Conservation (phyloP, 1,140 invertebrate genomes). For the Linepithema humile region DNA sequence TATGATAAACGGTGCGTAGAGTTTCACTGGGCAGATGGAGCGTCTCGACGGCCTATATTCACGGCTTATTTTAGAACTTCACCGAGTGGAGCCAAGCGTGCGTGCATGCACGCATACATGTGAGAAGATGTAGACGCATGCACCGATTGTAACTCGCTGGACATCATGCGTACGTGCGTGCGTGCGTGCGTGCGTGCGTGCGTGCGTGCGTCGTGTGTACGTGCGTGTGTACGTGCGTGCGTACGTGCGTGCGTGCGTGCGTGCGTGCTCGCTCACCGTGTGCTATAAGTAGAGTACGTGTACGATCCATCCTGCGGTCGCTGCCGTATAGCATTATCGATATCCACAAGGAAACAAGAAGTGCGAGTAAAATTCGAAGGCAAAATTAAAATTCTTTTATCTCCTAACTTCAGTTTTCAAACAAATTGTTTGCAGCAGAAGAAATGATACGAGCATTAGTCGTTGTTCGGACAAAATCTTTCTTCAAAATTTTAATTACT, state of each 20-base stretch:
- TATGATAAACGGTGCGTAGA: slow-evolving; percentile 60
- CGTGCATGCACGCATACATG: slow-evolving; percentile 51
- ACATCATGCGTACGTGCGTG: slow-evolving; percentile 36
- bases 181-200: slow-evolving; percentile 61
- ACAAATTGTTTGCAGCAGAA: not conserved
- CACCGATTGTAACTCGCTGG: slow-evolving; percentile 59
- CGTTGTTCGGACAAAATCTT: not conserved
- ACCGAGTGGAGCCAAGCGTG: slow-evolving; percentile 38
- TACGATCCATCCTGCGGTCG: slow-evolving; percentile 37
- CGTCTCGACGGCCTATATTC: slow-evolving; percentile 69
- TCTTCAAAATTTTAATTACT: not conserved
- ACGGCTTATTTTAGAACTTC: slow-evolving; percentile 70
- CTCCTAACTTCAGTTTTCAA: not conserved
- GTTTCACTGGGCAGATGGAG: slow-evolving; percentile 66
- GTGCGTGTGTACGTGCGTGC: too few species aligned
- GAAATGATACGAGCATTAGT: not conserved
- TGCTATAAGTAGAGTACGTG: slow-evolving; percentile 52
- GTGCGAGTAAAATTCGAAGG: not conserved
- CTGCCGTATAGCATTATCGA: slow-evolving; percentile 20
- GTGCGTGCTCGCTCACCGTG: not conserved
- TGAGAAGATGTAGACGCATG: slow-evolving; percentile 39
- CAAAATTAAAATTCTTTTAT: not conserved
- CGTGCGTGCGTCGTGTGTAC: too few species aligned
- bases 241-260: slow-evolving; percentile 4
- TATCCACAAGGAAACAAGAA: slow-evolving; percentile 11